Evolutionary conservation across 2,888 invertebrate genomes (phyloP).

Genomic region (Antitype chi): DNA sequence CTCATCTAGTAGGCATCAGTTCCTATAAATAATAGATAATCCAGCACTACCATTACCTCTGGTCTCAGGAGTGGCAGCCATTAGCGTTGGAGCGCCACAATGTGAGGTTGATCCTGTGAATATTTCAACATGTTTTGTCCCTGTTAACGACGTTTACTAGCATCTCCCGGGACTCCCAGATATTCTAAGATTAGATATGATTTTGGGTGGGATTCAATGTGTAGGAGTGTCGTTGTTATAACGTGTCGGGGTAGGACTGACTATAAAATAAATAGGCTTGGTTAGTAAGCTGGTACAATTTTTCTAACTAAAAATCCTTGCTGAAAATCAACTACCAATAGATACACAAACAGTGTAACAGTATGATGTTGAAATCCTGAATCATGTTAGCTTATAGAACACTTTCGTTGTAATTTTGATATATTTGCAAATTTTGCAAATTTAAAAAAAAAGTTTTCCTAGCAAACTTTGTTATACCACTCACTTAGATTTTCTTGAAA

Average conservation of each 20-base stretch:
- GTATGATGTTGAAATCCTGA: neutral
- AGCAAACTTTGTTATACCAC: neutral
- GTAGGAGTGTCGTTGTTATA: neutral
- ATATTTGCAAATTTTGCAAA: neutral
- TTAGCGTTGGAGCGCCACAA: constrained; percentile 32
- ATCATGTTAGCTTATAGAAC: neutral
- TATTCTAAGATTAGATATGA: constrained; percentile 25
- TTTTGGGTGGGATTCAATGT: constrained; percentile 18
- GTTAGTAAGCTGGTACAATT: too few relatives aligned
- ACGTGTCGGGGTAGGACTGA: neutral
- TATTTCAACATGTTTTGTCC: constrained; percentile 58
- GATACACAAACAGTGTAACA: neutral
- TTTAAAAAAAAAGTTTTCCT: neutral
- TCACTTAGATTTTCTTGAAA: neutral
- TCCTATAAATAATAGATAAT: constrained; percentile 26
- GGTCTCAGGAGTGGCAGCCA: constrained; percentile 45
- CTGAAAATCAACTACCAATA: neutral
- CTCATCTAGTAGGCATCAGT: neutral
- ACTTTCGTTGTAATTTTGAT: neutral
- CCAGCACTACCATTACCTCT: constrained; percentile 24
- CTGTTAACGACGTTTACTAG: constrained; percentile 33
- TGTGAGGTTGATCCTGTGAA: constrained; percentile 34
- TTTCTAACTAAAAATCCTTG: neutral
- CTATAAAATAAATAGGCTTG: neutral
- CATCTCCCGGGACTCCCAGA: constrained; percentile 22